Evolutionary conservation across 2,888 invertebrate species (phyloP).

Genomic region (Sphaerophoria taeniata): DNA sequence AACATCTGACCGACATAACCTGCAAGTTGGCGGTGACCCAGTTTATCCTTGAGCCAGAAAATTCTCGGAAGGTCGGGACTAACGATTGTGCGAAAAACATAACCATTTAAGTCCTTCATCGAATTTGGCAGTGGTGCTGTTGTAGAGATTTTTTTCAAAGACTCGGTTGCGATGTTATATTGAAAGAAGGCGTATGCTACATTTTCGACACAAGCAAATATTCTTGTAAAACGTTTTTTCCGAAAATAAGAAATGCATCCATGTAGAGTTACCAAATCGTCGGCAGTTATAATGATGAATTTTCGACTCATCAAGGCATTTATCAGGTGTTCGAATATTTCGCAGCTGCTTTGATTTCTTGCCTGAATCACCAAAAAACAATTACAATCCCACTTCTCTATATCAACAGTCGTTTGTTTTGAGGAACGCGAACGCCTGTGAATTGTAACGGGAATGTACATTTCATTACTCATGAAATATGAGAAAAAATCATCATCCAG

Average conservation of each 20-base stretch:
- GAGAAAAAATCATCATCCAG: not conserved
- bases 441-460: not conserved
- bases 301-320: not conserved
- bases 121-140: constrained; percentile 19
- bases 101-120: constrained; percentile 45
- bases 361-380: constrained; percentile 16
- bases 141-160: not conserved
- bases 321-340: not conserved
- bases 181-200: constrained; percentile 19
- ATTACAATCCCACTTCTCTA: not conserved
- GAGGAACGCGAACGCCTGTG: not conserved
- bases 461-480: not conserved
- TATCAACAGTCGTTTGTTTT: no score
- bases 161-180: constrained; percentile 10
- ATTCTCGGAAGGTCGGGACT: constrained; percentile 18
- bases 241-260: not conserved
- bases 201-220: constrained; percentile 20
- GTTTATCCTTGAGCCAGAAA: constrained; percentile 22
- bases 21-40: not conserved
- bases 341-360: not conserved
- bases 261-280: not conserved
- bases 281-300: constrained; percentile 20
- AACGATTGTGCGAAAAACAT: constrained; percentile 35
- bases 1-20: constrained; percentile 32
- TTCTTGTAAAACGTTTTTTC: constrained; percentile 30